A percentile compares a stretch with the other conserved stretches of the same genome.
Conservation (phyloP, 2,888 invertebrate genomes). For the Brachynemurus nebulosus region DNA sequence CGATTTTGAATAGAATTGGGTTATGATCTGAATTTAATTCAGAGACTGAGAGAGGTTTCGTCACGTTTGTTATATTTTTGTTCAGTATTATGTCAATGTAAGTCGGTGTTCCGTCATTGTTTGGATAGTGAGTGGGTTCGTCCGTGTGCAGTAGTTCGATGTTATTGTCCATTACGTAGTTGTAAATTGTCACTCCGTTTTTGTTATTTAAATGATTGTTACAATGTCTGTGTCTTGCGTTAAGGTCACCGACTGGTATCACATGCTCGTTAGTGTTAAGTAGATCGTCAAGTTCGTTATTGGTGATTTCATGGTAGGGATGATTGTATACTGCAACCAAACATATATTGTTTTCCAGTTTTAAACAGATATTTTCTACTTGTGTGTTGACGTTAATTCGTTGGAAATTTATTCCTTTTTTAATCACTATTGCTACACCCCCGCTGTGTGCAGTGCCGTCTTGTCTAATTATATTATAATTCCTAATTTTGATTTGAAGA, state of each 20-base stretch:
- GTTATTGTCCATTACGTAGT: conserved; percentile 16
- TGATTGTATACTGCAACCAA: conserved; percentile 16
- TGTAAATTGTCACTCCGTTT: conserved; percentile 15
- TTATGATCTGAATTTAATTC: conserved; percentile 20
- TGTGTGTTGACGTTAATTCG: neutral
- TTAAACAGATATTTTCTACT: conserved; percentile 15
- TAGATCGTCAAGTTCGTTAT: conserved; percentile 13
- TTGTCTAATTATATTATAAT: conserved; percentile 16
- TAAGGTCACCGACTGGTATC: conserved; percentile 18
- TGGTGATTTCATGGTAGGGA: conserved; percentile 13
- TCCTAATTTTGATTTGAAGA: conserved; percentile 15
- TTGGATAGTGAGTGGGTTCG: conserved; percentile 19
- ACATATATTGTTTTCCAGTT: conserved; percentile 11
- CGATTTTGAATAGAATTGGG: conserved; percentile 15
- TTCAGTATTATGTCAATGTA: conserved; percentile 20
- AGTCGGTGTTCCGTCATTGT: conserved; percentile 17
- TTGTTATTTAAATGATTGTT: conserved; percentile 16
- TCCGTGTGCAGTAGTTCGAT: conserved; percentile 15
- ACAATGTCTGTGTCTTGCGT: conserved; percentile 19
- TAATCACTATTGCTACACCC: conserved; percentile 17
- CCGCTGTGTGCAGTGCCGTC: conserved; percentile 14
- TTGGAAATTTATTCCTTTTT: conserved; percentile 11
- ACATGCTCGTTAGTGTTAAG: conserved; percentile 14
- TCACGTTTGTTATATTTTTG: conserved; percentile 17
- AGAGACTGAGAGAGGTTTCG: conserved; percentile 10